Evolutionary conservation across 2,888 invertebrate genomes (phyloP), one percentile per base, ranked within the genome.

Genomic region (Agriotes lineatus): DNA sequence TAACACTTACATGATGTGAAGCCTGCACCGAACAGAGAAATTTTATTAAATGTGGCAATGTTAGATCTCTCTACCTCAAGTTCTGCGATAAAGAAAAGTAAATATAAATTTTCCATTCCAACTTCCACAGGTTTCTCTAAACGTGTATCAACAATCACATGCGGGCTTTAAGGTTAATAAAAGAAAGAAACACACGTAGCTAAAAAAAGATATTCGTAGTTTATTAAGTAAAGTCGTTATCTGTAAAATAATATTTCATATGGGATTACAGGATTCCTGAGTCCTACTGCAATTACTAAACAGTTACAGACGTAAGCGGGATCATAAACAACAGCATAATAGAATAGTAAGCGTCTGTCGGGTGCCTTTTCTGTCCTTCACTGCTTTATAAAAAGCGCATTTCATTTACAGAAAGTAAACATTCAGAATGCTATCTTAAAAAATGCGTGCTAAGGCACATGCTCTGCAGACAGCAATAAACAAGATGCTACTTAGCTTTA

Each of bases 301-400:
- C 10, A 33, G 52, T 12, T 39, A 39, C 35, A 14, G 61, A 61
- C 61, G 50, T 61, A 61, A 61, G 50, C 37, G 19, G 22, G 37
- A 37, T 39, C 50, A 50, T 61, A 61, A 61, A 61, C 33, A 50
- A 50, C 37, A 22, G 22, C 25, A 61, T 56, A 56, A 56, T 39
- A n/a, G 37, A 30, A 48, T 20, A 50, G 60, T 60, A 60, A 59
- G 44, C 18, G 30, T 20, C 10, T 44, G 25, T 59, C 14, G 30
- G 25, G 12, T 18, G 16, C 6, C 10, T 2, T 60, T 35, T 60
- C 22, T 48, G 20, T 45, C 35, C 37, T 48, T 56, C 56, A 20
- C 3, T 12, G 12, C n/a, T 35, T 50, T 30, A 33, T 16, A 48
- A 22, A 48, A 48, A 48, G 10, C 48, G 5, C 19, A 48, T 48